phyloP scores from a whole-genome alignment of 2,113 vertebrate species.

The Oriolus oriolus region DNA sequence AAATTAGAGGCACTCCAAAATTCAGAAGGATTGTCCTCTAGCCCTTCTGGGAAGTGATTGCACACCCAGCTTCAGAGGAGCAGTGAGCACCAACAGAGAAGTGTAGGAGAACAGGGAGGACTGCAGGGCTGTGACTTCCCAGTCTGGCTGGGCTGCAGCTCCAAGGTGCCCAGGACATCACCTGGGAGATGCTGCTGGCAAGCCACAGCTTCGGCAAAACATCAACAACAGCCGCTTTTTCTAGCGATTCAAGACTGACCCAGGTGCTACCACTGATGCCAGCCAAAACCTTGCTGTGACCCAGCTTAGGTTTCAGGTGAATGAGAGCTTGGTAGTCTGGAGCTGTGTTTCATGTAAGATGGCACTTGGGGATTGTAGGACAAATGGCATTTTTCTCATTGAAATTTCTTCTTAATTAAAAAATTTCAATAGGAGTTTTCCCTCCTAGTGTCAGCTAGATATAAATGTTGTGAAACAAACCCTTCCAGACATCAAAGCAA shows the following conservation, averaged over 20 bases:
- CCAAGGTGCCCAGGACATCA: not conserved
- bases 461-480: constrained; percentile 34
- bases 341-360: not conserved
- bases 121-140: not conserved
- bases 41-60: not conserved
- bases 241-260: not conserved
- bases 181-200: not conserved
- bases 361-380: not conserved
- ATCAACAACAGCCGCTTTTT: not conserved
- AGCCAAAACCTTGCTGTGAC: not conserved
- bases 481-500: constrained; percentile 18
- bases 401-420: constrained; percentile 6
- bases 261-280: not conserved
- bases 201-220: not conserved
- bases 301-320: not conserved
- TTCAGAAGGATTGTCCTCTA: not conserved
- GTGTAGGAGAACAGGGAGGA: not conserved
- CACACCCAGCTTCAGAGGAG: not conserved
- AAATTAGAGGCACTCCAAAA: not conserved
- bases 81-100: not conserved
- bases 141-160: not conserved
- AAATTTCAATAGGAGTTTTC: not conserved
- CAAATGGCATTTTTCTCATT: not conserved
- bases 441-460: not conserved
- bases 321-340: not conserved